Percentiles rank a stretch among this genome's conserved stretches.
These are phyloP conservation scores for Solenopsis invicta DNA, from an alignment of 1,140 invertebrate species.

Conservation along the genomic window DNA sequence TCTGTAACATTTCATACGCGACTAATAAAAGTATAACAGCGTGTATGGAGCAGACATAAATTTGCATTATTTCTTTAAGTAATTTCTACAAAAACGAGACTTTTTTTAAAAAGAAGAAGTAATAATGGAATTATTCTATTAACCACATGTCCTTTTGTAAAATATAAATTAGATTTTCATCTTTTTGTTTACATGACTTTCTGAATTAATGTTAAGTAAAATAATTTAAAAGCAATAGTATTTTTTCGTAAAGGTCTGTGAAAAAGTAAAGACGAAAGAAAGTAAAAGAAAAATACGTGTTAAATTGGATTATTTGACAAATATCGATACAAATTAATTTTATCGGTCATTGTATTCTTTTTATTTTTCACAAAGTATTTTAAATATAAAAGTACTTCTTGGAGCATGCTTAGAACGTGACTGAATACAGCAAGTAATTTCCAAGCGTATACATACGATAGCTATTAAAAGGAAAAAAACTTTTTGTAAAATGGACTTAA, in stretches of 20 bases:
- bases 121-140: background rate
- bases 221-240: background rate
- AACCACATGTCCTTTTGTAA: background rate
- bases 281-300: background rate
- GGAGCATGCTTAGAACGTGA: background rate
- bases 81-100: background rate
- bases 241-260: background rate
- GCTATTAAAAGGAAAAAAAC: slow-evolving; percentile 38
- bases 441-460: background rate
- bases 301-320: slow-evolving; percentile 5
- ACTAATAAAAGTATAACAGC: background rate
- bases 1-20: background rate
- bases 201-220: background rate
- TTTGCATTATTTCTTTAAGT: background rate
- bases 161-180: background rate
- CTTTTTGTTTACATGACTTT: background rate
- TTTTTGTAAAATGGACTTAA: slow-evolving; percentile 7
- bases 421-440: slow-evolving; percentile 27
- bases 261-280: too few relatives aligned
- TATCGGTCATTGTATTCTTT: background rate
- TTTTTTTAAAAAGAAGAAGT: background rate
- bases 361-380: slow-evolving; percentile 37
- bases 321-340: slow-evolving; percentile 1
- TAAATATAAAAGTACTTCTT: slow-evolving; percentile 36
- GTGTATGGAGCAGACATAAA: background rate